phyloP scores from a whole-genome alignment of 35 echinoderm and acorn worm genomes.

The Anneissia japonica region DNA sequence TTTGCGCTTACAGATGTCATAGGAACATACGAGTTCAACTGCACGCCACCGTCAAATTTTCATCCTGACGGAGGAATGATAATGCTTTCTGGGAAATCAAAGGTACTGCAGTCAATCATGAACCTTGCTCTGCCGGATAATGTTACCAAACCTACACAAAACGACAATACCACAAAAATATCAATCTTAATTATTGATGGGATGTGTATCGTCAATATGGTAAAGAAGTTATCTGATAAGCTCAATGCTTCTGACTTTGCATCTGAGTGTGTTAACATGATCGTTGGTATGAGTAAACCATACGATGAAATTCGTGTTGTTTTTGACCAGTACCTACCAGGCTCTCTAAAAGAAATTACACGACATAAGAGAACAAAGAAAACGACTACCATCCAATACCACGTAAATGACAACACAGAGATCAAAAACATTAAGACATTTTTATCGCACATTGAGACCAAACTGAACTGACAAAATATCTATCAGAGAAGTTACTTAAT shows the following conservation, averaged over 20 bases:
- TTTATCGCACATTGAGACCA: too few species aligned
- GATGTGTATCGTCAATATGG: not conserved
- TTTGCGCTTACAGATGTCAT: not conserved
- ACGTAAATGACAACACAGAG: not conserved
- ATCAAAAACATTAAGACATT: not conserved
- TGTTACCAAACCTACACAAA: not conserved
- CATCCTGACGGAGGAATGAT: too few species aligned
- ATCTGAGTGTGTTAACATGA: not conserved
- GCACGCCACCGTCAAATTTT: too few species aligned
- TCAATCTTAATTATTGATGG: not conserved
- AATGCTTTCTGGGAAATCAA: not conserved
- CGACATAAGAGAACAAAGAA: not conserved
- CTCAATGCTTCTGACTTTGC: not conserved
- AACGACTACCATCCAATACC: not conserved
- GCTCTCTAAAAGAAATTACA: not conserved
- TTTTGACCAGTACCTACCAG: not conserved
- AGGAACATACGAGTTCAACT: not conserved
- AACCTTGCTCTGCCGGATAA: not conserved
- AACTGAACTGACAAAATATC: too few species aligned
- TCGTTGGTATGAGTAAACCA: not conserved
- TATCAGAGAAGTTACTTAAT: too few species aligned
- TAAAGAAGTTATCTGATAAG: not conserved
- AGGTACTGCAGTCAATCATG: not conserved
- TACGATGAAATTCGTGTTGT: not conserved
- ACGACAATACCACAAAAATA: not conserved